phyloP scores from a whole-genome alignment of 2,888 invertebrate species.

The Macrophya annulata region DNA sequence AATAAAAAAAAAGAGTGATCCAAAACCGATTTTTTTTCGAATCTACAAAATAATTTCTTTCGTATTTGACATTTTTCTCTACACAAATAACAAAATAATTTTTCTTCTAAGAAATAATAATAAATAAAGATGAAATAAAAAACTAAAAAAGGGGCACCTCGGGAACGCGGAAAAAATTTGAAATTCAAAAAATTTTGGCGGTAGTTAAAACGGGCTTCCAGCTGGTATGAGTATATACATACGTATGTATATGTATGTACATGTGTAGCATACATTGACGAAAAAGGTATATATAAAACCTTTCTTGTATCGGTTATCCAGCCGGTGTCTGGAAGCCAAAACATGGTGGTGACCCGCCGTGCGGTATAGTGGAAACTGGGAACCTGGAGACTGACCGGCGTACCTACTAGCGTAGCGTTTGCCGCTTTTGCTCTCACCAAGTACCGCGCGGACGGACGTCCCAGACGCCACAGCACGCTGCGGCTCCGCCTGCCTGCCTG shows the following conservation, averaged over 20 bases:
- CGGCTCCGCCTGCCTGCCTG: conserved; percentile 54
- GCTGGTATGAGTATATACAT: too few species aligned
- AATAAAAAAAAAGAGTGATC: background rate
- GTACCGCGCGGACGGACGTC: conserved; percentile 31
- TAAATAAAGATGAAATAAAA: too few species aligned
- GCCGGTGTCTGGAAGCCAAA: conserved; percentile 11
- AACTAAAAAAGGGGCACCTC: background rate
- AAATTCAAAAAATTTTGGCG: background rate
- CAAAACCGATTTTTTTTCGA: background rate
- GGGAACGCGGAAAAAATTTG: background rate
- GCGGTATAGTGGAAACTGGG: conserved; percentile 6
- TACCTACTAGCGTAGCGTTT: background rate
- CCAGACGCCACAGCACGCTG: conserved; percentile 40
- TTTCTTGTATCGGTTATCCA: background rate
- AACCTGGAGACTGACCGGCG: conserved; percentile 1
- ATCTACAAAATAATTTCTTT: background rate
- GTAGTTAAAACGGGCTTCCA: background rate
- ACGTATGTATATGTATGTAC: too few species aligned
- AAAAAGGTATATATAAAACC: conserved; percentile 10
- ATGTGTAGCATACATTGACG: background rate
- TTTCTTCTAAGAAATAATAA: background rate
- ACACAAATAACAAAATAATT: background rate
- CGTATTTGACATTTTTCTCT: background rate
- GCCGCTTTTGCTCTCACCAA: conserved; percentile 42
- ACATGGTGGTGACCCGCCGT: conserved; percentile 11